Evolutionary conservation across 1,140 invertebrate genomes (phyloP), one percentile per base, ranked within the genome.

Genomic region (Ptiloglossa arizonensis): DNA sequence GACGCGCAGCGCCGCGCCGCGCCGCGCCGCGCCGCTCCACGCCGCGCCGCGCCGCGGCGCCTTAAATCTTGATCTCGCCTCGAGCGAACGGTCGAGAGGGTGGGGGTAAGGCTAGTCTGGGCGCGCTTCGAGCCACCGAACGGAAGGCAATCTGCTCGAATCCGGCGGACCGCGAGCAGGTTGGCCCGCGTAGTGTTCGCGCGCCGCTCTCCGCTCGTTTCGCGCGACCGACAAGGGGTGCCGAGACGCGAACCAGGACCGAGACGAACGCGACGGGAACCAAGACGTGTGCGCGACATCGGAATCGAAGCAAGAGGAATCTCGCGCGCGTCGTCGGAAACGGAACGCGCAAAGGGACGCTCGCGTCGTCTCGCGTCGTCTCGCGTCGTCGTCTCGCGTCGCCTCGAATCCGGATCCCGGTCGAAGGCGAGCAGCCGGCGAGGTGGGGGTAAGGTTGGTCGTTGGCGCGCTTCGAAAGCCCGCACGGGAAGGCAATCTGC

Each of bases 131-230:
- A 91, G 88, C 88, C 86, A 85, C 87, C 86, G 88, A 91, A 89
- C 90, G 90, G 91, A 92, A 91, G 91, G 89, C 91, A 92, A 92
- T 92, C 90, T 89, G 91, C 89, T 91, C 88, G 90, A 91, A 91
- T 91, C 91, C 90, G 90, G 89, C 90, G 90, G 89, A 91, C 90
- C 89, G 90, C 89, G 89, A 91, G 89, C 91, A 91, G 90, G 80
- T 82, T 82, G 79, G 70, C 82, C 79, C 62, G 60, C 50, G 82
- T 68, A 72, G 52, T 59, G 48, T 54, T 50, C 59, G 44, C 59
- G 52, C 41, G 24, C 62, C 59, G 27, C 59, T 52, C 38, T 32
- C 27, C 22, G 24, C 9, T 32, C 32, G 15, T 24, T 35, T 6
- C 17, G 22, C 27, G 27, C 71, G 22, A 44, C 52, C 54, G 57